phyloP scores from a whole-genome alignment of 2,888 invertebrate species.

The Mythimna impura region DNA sequence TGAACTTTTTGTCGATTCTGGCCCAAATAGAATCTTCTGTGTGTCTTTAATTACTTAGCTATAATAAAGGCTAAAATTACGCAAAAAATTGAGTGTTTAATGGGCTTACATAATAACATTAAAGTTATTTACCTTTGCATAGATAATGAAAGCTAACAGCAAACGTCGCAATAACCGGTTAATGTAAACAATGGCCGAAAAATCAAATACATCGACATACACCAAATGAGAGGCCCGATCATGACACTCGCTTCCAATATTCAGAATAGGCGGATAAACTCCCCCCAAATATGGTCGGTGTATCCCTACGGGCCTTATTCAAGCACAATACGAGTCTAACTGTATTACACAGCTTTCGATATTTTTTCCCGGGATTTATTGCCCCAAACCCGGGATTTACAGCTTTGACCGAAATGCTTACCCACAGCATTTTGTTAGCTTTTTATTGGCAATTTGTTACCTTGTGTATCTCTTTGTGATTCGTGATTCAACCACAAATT shows the following conservation, averaged over 20 bases:
- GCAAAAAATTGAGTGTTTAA: neutral
- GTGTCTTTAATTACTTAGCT: neutral
- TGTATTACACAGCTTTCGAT: conserved; percentile 86
- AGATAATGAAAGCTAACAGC: conserved; percentile 16
- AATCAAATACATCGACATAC: conserved; percentile 43
- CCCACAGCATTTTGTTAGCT: conserved; percentile 88
- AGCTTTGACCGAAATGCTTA: conserved; percentile 88
- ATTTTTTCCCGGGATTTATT: conserved; percentile 86
- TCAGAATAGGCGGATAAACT: conserved; percentile 63
- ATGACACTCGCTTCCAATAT: conserved; percentile 62
- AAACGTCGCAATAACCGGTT: conserved; percentile 16
- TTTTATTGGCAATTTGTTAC: conserved; percentile 89
- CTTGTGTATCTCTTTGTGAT: conserved; percentile 86
- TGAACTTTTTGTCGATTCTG: no score
- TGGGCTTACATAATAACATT: neutral
- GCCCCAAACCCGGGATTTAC: conserved; percentile 84
- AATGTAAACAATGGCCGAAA: conserved; percentile 38
- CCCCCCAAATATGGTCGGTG: conserved; percentile 62
- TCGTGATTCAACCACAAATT: conserved; percentile 81
- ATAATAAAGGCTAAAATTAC: neutral
- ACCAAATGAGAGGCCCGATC: conserved; percentile 51
- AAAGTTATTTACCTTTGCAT: neutral
- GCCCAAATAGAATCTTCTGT: no score
- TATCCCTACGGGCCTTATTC: conserved; percentile 62
- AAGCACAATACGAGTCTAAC: conserved; percentile 75